Evolutionary conservation across 1,140 invertebrate species (phyloP).

Genomic region (Pomacea maculata): DNA sequence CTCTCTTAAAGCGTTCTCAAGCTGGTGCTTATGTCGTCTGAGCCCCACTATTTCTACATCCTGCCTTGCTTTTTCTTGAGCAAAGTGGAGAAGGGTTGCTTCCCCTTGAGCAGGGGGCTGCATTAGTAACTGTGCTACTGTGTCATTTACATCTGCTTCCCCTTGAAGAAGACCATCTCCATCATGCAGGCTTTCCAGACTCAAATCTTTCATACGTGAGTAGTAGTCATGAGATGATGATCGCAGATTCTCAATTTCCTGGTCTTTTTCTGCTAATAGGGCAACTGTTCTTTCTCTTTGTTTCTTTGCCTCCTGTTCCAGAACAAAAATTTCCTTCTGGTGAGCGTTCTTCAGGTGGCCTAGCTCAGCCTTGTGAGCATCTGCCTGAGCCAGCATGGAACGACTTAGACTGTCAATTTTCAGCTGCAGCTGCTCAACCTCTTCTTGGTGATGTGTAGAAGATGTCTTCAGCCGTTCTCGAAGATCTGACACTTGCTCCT

Average conservation of each 20-base stretch:
- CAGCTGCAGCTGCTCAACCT: conserved; percentile 64
- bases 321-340: conserved; percentile 70
- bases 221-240: conserved; percentile 22
- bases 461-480: conserved; percentile 49
- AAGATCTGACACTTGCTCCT: conserved; percentile 60
- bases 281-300: conserved; percentile 81
- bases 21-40: conserved; percentile 76
- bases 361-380: conserved; percentile 71
- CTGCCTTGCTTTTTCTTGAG: conserved; percentile 81
- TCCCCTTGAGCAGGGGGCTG: conserved; percentile 51
- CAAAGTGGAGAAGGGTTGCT: conserved; percentile 81
- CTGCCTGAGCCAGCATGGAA: conserved; percentile 48
- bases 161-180: conserved; percentile 9
- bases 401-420: conserved; percentile 53
- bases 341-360: conserved; percentile 68
- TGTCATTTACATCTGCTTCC: conserved; percentile 48
- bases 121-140: conserved; percentile 50
- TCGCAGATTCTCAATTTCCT: conserved; percentile 75
- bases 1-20: conserved; percentile 77
- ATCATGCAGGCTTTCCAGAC: conserved; percentile 8
- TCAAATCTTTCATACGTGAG: conserved; percentile 8
- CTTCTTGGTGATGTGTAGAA: conserved; percentile 66
- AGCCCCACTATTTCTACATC: conserved; percentile 81
- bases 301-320: conserved; percentile 81
- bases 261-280: conserved; percentile 82